Evolutionary conservation across 2,888 invertebrate species (phyloP), one percentile per base, ranked within the genome.

Genomic region (Tanytarsus gracilentus): DNA sequence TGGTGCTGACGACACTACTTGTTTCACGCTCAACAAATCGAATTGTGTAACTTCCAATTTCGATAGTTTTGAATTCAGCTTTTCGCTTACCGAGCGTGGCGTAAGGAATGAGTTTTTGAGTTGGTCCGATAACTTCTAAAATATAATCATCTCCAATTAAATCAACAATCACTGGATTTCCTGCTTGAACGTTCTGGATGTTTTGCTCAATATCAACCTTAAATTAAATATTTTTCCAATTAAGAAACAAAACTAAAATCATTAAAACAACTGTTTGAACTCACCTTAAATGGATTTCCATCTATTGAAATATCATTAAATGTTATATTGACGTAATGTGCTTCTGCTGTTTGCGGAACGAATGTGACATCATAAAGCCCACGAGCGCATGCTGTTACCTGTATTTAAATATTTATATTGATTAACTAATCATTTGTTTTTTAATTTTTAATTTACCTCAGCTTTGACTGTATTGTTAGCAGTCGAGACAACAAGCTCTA

Each of bases 321-420:
- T 1, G 92, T 92, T 64, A 95, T 93, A 63, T 92, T 93, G 11
- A 95, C 92, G 66, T 86, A 91, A 72, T 95, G 94, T 6, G 91
- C 82, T 66, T 88, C 88, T 27, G 86, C 81, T n/a, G 88, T 87
- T 69, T 91, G 88, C 0, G 95, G 94, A 21, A 93, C 82, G 71
- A 93, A 94, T 0, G 93, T 93, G 2, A 94, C 93, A 69, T 93
- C 92, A 69, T 94, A 94, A 0, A 94, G 77, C 0, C 94, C 94
- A 25, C 94, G 81, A 2, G 93, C 90, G 66, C 91, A 88, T 4
- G 93, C 93, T 18, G 49, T 49, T 9, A 44, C 44, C 44, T 44
- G 2, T 1, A 88, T 87, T 11, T 29, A 29, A 14, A 40, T 26
- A n/a, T 27, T 50, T 5, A 48, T 18, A 14, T 48, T 48, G n/a